A percentile compares a stretch with the other conserved stretches of the same genome.
Conservation (phyloP, 2,797 vertebrate species). For the Malurus splendens region DNA sequence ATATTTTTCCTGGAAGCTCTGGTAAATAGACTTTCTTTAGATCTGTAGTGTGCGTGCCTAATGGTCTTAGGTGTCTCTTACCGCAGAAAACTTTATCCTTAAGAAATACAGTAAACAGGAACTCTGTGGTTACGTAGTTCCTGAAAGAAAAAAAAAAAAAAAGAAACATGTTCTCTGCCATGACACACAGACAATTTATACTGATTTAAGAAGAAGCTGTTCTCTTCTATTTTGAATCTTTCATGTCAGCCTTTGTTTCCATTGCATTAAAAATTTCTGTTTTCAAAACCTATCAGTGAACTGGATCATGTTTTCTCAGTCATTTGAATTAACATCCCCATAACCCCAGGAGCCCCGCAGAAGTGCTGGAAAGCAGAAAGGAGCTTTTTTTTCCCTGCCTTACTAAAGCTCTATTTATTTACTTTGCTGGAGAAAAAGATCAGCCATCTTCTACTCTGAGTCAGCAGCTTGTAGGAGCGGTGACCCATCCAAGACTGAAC, state of each 20-base stretch:
- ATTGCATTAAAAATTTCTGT: constrained; percentile 5
- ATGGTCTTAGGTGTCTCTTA: constrained; percentile 72
- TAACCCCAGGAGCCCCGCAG: background rate
- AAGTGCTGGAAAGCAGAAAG: constrained; percentile 8
- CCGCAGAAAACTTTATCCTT: constrained; percentile 74
- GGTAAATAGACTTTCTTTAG: constrained; percentile 74
- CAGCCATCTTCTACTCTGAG: constrained; percentile 42
- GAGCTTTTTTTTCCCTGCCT: background rate
- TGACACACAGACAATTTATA: constrained; percentile 56
- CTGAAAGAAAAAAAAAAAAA: constrained; percentile 49
- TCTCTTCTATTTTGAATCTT: constrained; percentile 36
- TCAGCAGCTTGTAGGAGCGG: background rate
- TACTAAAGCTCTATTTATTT: constrained; percentile 41
- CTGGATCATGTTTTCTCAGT: constrained; percentile 31
- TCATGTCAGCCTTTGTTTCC: constrained; percentile 42
- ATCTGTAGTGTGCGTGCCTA: constrained; percentile 67
- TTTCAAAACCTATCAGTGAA: constrained; percentile 2
- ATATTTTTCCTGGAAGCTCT: constrained; percentile 80
- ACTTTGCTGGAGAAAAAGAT: constrained; percentile 29
- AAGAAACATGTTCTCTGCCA: constrained; percentile 18
- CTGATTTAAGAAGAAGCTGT: constrained; percentile 45
- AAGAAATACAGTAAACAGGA: constrained; percentile 76
- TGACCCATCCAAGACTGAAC: background rate
- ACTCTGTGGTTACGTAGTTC: constrained; percentile 68
- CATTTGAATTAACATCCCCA: constrained; percentile 8